Percentiles rank a stretch among this genome's conserved stretches.
Conservation (phyloP, 1,140 invertebrate species). For the Littorina saxatilis region DNA sequence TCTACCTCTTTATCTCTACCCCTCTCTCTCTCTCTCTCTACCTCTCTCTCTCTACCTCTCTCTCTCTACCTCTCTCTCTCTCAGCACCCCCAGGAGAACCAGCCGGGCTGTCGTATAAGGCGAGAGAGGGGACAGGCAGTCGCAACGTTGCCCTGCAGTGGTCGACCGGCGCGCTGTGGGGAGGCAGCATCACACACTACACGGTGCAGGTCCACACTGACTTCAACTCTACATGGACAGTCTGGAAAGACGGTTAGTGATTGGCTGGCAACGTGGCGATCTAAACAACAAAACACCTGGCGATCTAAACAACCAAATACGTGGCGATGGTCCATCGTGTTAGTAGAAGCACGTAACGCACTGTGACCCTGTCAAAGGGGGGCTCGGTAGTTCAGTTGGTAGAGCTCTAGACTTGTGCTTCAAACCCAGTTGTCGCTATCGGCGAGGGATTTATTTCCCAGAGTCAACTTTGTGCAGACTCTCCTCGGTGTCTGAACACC, state of each 20-base stretch:
- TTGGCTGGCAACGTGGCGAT: too few relatives aligned
- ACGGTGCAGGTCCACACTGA: conserved; percentile 88
- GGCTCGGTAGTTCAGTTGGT: too few relatives aligned
- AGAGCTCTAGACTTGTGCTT: too few relatives aligned
- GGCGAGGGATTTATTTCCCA: too few relatives aligned
- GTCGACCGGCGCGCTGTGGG: conserved; percentile 77
- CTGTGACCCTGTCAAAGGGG: too few relatives aligned
- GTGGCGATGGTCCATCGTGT: too few relatives aligned
- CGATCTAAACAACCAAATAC: too few relatives aligned
- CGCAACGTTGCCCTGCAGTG: conserved; percentile 88
- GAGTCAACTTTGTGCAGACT: too few relatives aligned
- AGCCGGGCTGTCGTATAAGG: conserved; percentile 77
- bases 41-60: background rate
- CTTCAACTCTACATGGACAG: conserved; percentile 88
- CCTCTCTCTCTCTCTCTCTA: background rate
- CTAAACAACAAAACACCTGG: too few relatives aligned
- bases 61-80: background rate
- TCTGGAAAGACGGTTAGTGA: background rate
- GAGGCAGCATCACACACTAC: conserved; percentile 77
- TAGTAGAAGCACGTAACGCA: too few relatives aligned
- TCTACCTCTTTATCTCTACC: background rate
- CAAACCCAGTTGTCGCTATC: too few relatives aligned
- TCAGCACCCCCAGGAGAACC: conserved; percentile 73
- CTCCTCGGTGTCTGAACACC: too few relatives aligned
- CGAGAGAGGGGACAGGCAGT: conserved; percentile 81